Evolutionary conservation across 2,888 invertebrate genomes (phyloP).

Genomic region (Choreutis nemorana): DNA sequence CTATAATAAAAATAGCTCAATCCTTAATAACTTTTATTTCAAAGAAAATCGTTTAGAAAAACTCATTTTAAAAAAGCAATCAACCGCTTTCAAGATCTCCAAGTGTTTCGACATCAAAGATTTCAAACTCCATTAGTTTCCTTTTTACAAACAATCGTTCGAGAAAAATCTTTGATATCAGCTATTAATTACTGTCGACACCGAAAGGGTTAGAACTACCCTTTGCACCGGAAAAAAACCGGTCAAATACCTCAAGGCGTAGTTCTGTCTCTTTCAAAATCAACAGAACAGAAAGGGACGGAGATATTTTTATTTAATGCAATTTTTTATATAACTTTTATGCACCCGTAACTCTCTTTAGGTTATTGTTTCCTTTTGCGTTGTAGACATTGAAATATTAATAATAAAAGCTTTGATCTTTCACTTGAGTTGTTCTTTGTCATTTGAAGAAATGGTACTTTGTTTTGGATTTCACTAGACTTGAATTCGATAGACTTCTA

Average conservation of each 20-base stretch:
- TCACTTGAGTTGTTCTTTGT: constrained; percentile 15
- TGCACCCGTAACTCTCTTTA: constrained; percentile 45
- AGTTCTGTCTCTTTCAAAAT: too few relatives aligned
- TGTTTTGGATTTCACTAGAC: too few relatives aligned
- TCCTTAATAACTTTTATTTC: constrained; percentile 1
- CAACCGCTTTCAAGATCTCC: too few relatives aligned
- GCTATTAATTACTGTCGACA: constrained; percentile 52
- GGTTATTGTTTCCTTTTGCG: constrained; percentile 58
- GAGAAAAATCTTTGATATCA: constrained; percentile 33
- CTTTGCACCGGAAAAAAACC: constrained; percentile 28
- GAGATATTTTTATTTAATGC: too few relatives aligned
- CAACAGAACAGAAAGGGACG: too few relatives aligned
- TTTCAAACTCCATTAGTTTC: constrained; percentile 1
- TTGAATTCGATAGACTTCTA: too few relatives aligned
- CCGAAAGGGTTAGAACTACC: constrained; percentile 47
- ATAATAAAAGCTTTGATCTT: constrained; percentile 51
- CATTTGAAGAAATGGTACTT: constrained; percentile 13
- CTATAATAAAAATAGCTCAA: not conserved
- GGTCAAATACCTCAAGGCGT: constrained; percentile 30
- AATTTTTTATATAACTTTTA: too few relatives aligned
- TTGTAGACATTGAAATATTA: constrained; percentile 53
- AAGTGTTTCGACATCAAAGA: too few relatives aligned
- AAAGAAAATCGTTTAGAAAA: not conserved
- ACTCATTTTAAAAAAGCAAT: not conserved
- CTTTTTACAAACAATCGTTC: not conserved